These are phyloP conservation scores for Acanthopleura granulata DNA, from an alignment of 2,888 invertebrate species.

Conservation along the genomic window DNA sequence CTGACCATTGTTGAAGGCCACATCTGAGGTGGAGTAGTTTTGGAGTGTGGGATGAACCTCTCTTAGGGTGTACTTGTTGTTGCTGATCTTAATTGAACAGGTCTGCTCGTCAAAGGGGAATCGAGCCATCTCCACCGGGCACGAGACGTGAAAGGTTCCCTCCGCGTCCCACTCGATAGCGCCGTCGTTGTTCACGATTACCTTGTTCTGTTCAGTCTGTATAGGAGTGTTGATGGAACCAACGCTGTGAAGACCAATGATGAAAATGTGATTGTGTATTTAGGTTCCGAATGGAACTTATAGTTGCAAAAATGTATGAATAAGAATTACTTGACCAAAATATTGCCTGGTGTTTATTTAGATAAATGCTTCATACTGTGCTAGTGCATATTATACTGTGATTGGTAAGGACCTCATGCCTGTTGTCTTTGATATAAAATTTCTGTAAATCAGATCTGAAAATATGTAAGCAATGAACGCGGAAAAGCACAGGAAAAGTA, in stretches of 20 bases:
- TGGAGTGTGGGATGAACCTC: neutral
- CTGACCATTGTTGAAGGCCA: neutral
- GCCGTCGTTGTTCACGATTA: neutral
- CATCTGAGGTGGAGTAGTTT: neutral
- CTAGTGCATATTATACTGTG: too few relatives aligned
- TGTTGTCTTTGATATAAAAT: too few relatives aligned
- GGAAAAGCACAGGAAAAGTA: too few relatives aligned
- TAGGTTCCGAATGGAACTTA: too few relatives aligned
- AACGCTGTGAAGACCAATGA: neutral
- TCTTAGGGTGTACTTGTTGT: constrained; percentile 2
- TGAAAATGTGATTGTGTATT: too few relatives aligned
- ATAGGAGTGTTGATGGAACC: constrained; percentile 7
- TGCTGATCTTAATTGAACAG: neutral
- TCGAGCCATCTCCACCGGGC: neutral
- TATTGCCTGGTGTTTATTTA: too few relatives aligned
- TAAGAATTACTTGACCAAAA: too few relatives aligned
- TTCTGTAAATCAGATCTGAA: too few relatives aligned
- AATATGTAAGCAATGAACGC: too few relatives aligned
- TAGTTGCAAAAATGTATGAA: too few relatives aligned
- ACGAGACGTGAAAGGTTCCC: neutral
- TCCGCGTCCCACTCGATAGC: neutral
- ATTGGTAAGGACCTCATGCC: too few relatives aligned
- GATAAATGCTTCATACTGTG: too few relatives aligned
- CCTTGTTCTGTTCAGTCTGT: neutral
- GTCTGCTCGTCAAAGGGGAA: constrained; percentile 14